Conservation (phyloP, 35 echinoderm and acorn worm species). For the Diadema setosum region DNA sequence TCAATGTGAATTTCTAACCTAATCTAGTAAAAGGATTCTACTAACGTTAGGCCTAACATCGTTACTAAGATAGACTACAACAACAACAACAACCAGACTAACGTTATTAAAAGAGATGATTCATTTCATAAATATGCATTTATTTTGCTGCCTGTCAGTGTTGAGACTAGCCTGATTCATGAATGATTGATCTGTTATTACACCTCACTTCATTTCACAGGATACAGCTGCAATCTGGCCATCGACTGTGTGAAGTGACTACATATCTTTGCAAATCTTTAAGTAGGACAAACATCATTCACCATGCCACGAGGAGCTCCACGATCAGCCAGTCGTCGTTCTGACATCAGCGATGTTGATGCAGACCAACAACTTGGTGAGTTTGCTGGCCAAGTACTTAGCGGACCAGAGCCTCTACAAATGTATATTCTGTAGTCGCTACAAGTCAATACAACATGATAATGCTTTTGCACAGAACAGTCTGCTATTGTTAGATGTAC, state of each 20-base stretch:
- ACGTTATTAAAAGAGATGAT: not conserved
- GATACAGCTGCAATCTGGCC: not conserved
- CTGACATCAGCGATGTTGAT: constrained; percentile 98
- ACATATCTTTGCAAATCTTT: not conserved
- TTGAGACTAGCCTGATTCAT: not conserved
- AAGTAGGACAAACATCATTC: not conserved
- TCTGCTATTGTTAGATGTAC: no score
- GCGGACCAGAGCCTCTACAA: no score
- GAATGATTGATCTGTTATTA: not conserved
- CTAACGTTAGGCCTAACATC: no score
- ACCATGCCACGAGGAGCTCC: constrained; percentile 91
- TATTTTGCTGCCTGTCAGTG: not conserved
- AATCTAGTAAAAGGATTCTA: no score
- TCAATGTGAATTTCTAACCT: no score
- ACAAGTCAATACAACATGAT: no score
- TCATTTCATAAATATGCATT: not conserved
- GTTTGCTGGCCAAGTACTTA: no score
- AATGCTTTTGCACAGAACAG: no score
- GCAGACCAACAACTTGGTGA: constrained; percentile 99
- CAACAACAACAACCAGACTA: no score
- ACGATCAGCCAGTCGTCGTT: constrained; percentile 86
- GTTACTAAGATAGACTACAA: no score
- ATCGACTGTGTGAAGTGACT: not conserved
- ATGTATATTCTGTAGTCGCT: no score
- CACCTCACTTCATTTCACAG: not conserved